Conservation (phyloP, 2,888 invertebrate species). For the Linnaemya vulpina region DNA sequence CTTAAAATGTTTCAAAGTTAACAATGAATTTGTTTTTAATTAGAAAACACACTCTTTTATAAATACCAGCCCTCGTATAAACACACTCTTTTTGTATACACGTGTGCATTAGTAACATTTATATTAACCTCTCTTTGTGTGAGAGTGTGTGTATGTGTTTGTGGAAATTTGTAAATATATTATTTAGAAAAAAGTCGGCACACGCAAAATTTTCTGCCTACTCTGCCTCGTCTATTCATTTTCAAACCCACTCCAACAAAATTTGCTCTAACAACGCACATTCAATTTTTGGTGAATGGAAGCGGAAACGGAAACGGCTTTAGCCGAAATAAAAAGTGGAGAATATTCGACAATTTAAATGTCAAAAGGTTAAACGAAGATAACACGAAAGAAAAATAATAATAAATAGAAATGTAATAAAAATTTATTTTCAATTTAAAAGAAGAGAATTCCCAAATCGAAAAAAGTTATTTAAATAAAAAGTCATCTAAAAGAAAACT, state of each 20-base stretch:
- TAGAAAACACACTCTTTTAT: no score
- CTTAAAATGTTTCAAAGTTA: no score
- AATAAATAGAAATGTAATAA: slow-evolving; percentile 4
- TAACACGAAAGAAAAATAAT: no score
- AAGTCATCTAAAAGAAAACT: no score
- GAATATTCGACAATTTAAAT: slow-evolving; percentile 46
- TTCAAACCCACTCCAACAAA: not conserved
- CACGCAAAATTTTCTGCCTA: slow-evolving; percentile 33
- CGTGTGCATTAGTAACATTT: not conserved
- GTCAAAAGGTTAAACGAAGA: slow-evolving; percentile 50
- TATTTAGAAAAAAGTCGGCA: slow-evolving; percentile 32
- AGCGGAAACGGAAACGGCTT: slow-evolving; percentile 48
- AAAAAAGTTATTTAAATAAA: no score
- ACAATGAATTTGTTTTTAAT: no score
- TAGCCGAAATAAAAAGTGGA: slow-evolving; percentile 15
- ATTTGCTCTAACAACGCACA: slow-evolving; percentile 1
- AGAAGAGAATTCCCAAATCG: no score
- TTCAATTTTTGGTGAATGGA: slow-evolving; percentile 13
- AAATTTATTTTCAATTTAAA: no score
- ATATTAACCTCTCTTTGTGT: not conserved
- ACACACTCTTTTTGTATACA: not conserved
- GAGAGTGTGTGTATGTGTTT: not conserved
- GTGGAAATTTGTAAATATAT: not conserved
- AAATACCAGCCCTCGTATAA: no score
- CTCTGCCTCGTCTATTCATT: not conserved